Percentiles rank a stretch among this genome's conserved stretches.
Evolutionary conservation across 2,113 vertebrate species (phyloP).

Genomic region (Saguinus imperator): DNA sequence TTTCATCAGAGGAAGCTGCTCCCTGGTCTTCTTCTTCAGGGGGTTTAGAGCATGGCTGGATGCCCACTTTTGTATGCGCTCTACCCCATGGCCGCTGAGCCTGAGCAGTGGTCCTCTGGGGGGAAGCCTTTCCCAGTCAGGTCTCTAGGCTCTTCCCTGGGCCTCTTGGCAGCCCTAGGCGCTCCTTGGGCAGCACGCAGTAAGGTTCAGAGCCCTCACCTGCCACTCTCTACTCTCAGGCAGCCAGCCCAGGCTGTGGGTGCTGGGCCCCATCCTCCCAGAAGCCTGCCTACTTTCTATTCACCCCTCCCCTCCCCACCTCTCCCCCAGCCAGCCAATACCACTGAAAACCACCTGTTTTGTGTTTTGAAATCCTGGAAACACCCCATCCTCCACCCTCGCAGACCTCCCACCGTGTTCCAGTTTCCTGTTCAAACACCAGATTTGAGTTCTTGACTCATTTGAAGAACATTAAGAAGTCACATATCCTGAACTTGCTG

Average conservation of each 20-base stretch:
- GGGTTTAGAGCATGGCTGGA: background rate
- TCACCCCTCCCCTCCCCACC: background rate
- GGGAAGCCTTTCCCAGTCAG: background rate
- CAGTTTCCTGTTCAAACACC: constrained; percentile 60
- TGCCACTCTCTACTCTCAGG: background rate
- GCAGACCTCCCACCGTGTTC: constrained; percentile 73
- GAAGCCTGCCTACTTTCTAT: background rate
- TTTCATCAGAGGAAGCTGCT: background rate
- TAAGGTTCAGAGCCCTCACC: background rate
- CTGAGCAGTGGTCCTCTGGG: background rate
- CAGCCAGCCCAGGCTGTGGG: background rate
- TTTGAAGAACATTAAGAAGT: background rate
- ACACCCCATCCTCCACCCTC: constrained; percentile 27
- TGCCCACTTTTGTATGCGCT: background rate
- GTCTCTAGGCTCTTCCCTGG: background rate
- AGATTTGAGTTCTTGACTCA: constrained; percentile 57
- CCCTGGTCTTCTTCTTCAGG: background rate
- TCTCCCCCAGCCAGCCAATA: background rate
- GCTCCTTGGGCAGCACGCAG: background rate
- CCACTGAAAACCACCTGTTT: constrained; percentile 73
- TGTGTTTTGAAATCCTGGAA: constrained; percentile 67
- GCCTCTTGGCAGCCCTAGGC: background rate
- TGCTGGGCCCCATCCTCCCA: background rate
- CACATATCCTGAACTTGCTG: background rate
- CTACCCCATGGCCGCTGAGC: background rate